Evolutionary conservation across 2,797 vertebrate genomes (phyloP).

Genomic region (Pristis pectinata): DNA sequence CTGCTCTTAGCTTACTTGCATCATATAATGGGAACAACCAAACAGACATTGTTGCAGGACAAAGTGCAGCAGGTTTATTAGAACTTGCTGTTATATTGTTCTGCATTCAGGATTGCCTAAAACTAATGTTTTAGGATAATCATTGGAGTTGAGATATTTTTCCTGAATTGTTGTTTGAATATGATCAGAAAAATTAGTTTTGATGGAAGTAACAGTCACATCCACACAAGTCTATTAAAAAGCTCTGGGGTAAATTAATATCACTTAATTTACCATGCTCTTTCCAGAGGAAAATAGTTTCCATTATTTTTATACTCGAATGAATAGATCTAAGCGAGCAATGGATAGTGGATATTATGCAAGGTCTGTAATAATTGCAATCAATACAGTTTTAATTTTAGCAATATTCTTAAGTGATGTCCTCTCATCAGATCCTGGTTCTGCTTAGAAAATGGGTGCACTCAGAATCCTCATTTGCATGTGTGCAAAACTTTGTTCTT

Average conservation of each 20-base stretch:
- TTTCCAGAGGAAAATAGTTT: not conserved
- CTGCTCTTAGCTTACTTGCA: not conserved
- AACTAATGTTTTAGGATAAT: not conserved
- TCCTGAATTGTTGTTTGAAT: not conserved
- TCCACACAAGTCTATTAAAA: not conserved
- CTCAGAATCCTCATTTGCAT: not conserved
- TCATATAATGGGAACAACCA: not conserved
- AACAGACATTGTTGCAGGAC: not conserved
- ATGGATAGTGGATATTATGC: not conserved
- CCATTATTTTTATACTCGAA: not conserved
- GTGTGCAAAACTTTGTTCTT: not conserved
- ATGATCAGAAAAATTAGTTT: not conserved
- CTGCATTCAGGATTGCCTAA: not conserved
- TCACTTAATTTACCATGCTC: not conserved
- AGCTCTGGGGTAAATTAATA: not conserved
- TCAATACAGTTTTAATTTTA: not conserved
- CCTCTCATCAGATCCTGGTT: not conserved
- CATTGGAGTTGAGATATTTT: not conserved
- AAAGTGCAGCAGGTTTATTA: not conserved
- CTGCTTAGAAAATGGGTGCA: conserved; percentile 2
- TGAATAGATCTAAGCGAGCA: not conserved
- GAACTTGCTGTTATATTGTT: not conserved
- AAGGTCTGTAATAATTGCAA: not conserved
- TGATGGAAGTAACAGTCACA: not conserved
- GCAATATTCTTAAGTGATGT: not conserved